These are phyloP conservation scores for Neopipo cinnamomea DNA, from an alignment of 2,113 vertebrate species.

Conservation along the genomic window DNA sequence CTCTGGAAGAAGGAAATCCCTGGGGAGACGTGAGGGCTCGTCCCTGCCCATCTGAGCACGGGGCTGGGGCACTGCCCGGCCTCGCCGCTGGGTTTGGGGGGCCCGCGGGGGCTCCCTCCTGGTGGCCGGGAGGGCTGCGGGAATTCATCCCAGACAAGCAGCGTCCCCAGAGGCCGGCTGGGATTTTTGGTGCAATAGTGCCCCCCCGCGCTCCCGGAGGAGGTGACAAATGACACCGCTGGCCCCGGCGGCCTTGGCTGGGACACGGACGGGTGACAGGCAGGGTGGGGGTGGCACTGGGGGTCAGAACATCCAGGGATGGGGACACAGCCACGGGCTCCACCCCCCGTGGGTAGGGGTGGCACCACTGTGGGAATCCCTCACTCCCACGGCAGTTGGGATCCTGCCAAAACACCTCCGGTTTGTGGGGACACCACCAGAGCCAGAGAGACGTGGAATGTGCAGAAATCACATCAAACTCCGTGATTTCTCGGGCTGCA, in stretches of 20 bases:
- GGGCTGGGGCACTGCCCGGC: background rate
- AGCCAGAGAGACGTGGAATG: rapidly evolving
- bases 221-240: rapidly evolving
- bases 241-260: background rate
- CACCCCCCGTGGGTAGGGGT: background rate
- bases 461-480: background rate
- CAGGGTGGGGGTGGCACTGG: background rate
- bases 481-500: rapidly evolving
- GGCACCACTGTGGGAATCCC: rapidly evolving
- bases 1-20: background rate
- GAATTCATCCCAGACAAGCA: rapidly evolving
- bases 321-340: rapidly evolving
- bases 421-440: rapidly evolving
- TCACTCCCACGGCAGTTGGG: rapidly evolving
- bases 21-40: rapidly evolving
- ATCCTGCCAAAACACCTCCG: background rate
- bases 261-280: rapidly evolving
- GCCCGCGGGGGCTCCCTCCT: rapidly evolving
- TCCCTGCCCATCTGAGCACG: background rate
- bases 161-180: background rate
- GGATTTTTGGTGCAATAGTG: background rate
- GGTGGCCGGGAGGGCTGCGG: background rate
- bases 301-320: rapidly evolving
- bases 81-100: background rate
- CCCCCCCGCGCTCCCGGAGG: background rate